Evolutionary conservation across 1,140 invertebrate genomes (phyloP).

Genomic region (Idris sp.): DNA sequence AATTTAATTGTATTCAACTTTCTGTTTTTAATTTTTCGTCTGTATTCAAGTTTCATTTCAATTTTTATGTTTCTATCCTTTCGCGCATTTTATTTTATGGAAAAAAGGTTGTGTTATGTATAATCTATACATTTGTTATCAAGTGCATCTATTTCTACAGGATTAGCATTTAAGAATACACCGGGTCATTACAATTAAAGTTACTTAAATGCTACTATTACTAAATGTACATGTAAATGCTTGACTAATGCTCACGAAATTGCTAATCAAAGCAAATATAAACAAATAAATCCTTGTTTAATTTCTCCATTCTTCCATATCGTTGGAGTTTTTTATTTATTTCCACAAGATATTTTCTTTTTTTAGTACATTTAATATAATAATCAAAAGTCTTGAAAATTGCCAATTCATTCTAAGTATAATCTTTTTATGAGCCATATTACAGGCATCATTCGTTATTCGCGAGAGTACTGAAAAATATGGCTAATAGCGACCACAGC

Average conservation of each 20-base stretch:
- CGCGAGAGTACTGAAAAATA: too few relatives aligned
- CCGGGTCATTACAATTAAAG: constrained; percentile 46
- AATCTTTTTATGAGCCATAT: too few relatives aligned
- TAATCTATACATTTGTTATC: constrained; percentile 34
- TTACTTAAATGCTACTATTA: constrained; percentile 59
- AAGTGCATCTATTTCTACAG: constrained; percentile 44
- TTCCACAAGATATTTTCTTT: too few relatives aligned
- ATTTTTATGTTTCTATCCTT: constrained; percentile 12
- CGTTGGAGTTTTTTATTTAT: too few relatives aligned
- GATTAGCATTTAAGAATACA: constrained; percentile 50
- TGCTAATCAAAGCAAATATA: constrained; percentile 52
- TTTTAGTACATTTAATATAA: too few relatives aligned
- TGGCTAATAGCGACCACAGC: too few relatives aligned
- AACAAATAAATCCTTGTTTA: too few relatives aligned
- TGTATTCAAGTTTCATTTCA: constrained; percentile 18
- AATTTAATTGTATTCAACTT: too few relatives aligned
- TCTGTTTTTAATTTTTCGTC: too few relatives aligned
- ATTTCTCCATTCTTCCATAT: constrained; percentile 39
- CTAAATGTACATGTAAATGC: constrained; percentile 65
- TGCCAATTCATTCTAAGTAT: neutral
- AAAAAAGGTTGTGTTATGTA: constrained; percentile 25
- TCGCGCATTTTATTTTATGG: constrained; percentile 30
- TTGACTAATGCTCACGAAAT: constrained; percentile 66
- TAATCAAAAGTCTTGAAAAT: too few relatives aligned
- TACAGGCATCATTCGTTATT: too few relatives aligned